Evolutionary conservation across 2,113 vertebrate species (phyloP), one percentile per base, ranked within the genome.

Genomic region (Burhinus oedicnemus): DNA sequence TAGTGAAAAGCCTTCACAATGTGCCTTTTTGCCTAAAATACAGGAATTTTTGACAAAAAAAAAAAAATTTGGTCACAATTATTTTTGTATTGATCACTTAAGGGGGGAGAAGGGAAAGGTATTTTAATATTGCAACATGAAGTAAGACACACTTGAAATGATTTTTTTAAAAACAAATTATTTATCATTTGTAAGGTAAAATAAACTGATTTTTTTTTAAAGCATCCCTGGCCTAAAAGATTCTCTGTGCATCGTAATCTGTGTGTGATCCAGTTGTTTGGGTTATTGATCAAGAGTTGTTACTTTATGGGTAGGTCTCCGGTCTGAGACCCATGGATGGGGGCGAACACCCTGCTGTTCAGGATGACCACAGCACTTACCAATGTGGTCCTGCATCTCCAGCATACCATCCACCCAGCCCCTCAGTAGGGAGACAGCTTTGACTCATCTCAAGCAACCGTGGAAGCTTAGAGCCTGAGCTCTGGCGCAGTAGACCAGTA

Each of bases 131-230:
- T 94, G 72, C 91, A 81, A 92, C 79, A 92, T 96, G 97, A 98
- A 98, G 97, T 97, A 97, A 82, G 83, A 89, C n/a, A n/a, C 97
- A 97, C 96, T 97, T 98, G 98, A 98, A 92, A 97, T 98, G 51
- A 95, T 95, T 95, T 81, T n/a, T 77, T 93, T 12, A 12, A 12
- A 47, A 95, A 40, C 69, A 97, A 98, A 98, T 97, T 98, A 98
- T 98, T 98, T 98, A 98, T 98, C 98, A 47, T 98, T 98, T 98
- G 97, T 98, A 98, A 98, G 79, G 96, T 96, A 89, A 98, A 98
- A 98, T 98, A 98, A 98, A 98, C 94, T 49, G 97, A 94, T 88
- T 96, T 98, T 96, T 97, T 93, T 95, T 97, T 94, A 62, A 95
- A 87, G 66, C 83, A 87, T 54, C 54, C 5, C 32, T 77, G 45